Evolutionary conservation across 2,888 invertebrate genomes (phyloP).

Genomic region (Alloplasta piceator): DNA sequence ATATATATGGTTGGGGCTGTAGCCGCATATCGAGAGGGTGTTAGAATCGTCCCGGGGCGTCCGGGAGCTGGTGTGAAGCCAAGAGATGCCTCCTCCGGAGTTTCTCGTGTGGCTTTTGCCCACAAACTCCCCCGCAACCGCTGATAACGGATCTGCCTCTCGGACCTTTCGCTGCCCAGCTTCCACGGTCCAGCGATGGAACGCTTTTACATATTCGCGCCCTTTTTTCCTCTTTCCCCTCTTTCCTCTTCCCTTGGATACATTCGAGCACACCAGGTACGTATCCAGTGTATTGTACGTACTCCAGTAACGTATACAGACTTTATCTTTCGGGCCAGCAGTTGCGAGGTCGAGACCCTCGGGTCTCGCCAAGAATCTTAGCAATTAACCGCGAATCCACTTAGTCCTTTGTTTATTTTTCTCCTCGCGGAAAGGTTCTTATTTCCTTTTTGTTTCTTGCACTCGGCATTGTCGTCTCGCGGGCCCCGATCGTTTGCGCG

Average conservation of each 20-base stretch:
- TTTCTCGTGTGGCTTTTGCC: conserved; percentile 33
- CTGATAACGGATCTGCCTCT: conserved; percentile 73
- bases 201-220: neutral
- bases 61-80: conserved; percentile 67
- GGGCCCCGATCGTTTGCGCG: too few species aligned
- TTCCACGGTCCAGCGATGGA: conserved; percentile 20
- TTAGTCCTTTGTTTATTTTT: conserved; percentile 66
- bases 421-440: neutral
- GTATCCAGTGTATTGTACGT: conserved; percentile 22
- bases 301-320: conserved; percentile 4
- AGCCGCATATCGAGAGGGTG: conserved; percentile 19
- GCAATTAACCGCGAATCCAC: conserved; percentile 78
- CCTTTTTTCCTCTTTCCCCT: conserved; percentile 13
- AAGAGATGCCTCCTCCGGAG: conserved; percentile 64
- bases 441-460: conserved; percentile 65
- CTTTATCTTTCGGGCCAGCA: conserved; percentile 41
- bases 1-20: conserved; percentile 1
- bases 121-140: conserved; percentile 43
- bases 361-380: conserved; percentile 68
- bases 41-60: conserved; percentile 50
- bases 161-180: conserved; percentile 51
- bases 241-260: neutral
- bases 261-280: neutral
- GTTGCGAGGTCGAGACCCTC: conserved; percentile 7
- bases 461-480: conserved; percentile 6